Percentiles rank a stretch among this genome's conserved stretches.
Conservation (phyloP, 1,140 invertebrate species). For the Cepaea nemoralis region DNA sequence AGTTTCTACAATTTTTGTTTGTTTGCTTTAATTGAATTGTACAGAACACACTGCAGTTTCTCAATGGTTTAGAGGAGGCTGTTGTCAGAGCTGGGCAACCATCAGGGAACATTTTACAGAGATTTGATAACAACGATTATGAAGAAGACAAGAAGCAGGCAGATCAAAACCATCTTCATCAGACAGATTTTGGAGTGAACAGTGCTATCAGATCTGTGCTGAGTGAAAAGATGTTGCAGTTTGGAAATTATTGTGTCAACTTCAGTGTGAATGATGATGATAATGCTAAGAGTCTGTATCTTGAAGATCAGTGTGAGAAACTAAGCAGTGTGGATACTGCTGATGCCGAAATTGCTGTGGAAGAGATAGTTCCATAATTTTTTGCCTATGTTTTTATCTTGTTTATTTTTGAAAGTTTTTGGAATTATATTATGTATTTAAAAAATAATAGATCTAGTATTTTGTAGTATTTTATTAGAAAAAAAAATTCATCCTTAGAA, state of each 20-base stretch:
- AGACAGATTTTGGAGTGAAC: background rate
- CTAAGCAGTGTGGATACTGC: background rate
- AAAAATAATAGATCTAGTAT: too few relatives aligned
- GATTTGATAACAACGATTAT: background rate
- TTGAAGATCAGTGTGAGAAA: background rate
- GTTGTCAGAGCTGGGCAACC: conserved; percentile 15
- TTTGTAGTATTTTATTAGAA: too few relatives aligned
- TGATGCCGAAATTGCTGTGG: background rate
- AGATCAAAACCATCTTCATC: background rate
- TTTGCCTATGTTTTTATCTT: background rate
- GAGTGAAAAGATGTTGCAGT: background rate
- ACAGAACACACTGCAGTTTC: conserved; percentile 28
- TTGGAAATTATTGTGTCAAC: background rate
- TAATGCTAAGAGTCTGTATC: background rate
- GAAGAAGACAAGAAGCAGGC: background rate
- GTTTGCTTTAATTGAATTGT: too few relatives aligned
- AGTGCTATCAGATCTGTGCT: background rate
- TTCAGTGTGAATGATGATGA: background rate
- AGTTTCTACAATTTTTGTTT: too few relatives aligned
- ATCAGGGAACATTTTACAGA: background rate
- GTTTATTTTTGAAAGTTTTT: too few relatives aligned
- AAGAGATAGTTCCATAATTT: background rate
- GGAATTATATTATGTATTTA: too few relatives aligned
- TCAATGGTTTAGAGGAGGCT: conserved; percentile 10
- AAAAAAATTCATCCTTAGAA: too few relatives aligned